Conservation (phyloP, 2,888 invertebrate genomes). For the Timandra comae region DNA sequence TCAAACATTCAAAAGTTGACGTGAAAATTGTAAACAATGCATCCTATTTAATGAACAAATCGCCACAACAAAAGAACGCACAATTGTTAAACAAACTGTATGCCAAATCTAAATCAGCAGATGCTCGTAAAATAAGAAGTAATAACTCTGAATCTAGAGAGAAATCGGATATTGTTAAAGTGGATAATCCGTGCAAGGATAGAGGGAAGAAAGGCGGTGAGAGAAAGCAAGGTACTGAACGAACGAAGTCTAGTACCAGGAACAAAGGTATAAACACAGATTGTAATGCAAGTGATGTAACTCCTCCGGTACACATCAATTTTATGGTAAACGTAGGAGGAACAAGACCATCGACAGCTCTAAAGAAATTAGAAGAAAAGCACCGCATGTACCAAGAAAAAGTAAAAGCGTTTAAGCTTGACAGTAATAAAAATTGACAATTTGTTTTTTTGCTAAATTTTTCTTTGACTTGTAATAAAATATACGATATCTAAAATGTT, state of each 20-base stretch:
- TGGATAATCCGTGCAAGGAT: too few relatives aligned
- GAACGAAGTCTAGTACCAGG: constrained; percentile 33
- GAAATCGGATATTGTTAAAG: constrained; percentile 6
- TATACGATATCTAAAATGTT: constrained; percentile 6
- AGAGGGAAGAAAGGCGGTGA: constrained; percentile 11
- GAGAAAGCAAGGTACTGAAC: constrained; percentile 17
- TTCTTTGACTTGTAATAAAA: neutral
- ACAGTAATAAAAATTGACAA: constrained; percentile 23
- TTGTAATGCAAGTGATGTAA: constrained; percentile 10
- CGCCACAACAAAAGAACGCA: constrained; percentile 29
- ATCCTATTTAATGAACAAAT: constrained; percentile 57
- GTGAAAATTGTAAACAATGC: constrained; percentile 23
- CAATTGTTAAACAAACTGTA: constrained; percentile 29
- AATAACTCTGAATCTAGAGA: constrained; percentile 7
- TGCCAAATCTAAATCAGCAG: constrained; percentile 45
- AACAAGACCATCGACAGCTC: constrained; percentile 44
- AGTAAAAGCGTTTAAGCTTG: constrained; percentile 47
- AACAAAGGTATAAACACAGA: constrained; percentile 39
- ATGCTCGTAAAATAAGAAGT: constrained; percentile 23
- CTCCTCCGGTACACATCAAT: constrained; percentile 56
- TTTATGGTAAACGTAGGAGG: constrained; percentile 57
- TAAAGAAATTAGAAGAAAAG: constrained; percentile 57
- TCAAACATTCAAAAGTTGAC: constrained; percentile 1
- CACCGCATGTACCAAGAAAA: constrained; percentile 63
- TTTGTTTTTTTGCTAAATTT: constrained; percentile 12